Base-by-base conservation (phyloP, 2,888 invertebrate genomes). In the Phyllotreta cruciferae region DNA sequence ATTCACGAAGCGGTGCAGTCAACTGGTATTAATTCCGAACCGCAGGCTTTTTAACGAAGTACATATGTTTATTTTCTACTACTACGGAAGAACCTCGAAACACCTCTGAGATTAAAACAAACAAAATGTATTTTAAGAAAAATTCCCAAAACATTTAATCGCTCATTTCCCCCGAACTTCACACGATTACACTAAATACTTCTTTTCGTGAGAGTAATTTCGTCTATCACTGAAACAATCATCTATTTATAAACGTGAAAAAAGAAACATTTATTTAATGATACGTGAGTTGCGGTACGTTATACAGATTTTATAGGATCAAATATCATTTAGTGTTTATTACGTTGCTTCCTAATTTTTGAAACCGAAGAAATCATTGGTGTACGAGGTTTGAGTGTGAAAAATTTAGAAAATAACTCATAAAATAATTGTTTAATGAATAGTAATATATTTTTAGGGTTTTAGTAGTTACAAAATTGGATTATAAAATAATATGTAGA, bases 81-180 rank as follows among this genome's bases (percentile, higher is more conserved):
- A 13, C 11, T 13, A n/a, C 7, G 36, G 11, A 35, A n/a, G 49
- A 34, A 35, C 36, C 4, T 24, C 24, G 24, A 49, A 49, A 49
- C 49, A 49, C 49, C 49, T 49, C 36, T 35, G 49, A 49, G 49
- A 49, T 34, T 62, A 63, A 66, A 70, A 70, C 64, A 70, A 67
- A 70, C 67, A 68, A 55, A 63, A 64, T 62, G 62, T 70, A 70
- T 70, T 68, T 70, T 67, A 62, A 63, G 67, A 68, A 49, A 41
- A 57, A 41, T 49, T 41, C n/a, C 35, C 45, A 39, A 49, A 60
- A 56, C 53, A 62, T 60, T 62, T 66, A 63, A 49, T 49, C 49
- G 49, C 60, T 61, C 63, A 63, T 64, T 64, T 62, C 61, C 56
- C 49, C 56, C 62, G 39, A 63, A 62, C 64, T 62, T 66, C 62